Evolutionary conservation across 2,113 vertebrate genomes (phyloP).

Genomic region (Microcebus griseorufus): DNA sequence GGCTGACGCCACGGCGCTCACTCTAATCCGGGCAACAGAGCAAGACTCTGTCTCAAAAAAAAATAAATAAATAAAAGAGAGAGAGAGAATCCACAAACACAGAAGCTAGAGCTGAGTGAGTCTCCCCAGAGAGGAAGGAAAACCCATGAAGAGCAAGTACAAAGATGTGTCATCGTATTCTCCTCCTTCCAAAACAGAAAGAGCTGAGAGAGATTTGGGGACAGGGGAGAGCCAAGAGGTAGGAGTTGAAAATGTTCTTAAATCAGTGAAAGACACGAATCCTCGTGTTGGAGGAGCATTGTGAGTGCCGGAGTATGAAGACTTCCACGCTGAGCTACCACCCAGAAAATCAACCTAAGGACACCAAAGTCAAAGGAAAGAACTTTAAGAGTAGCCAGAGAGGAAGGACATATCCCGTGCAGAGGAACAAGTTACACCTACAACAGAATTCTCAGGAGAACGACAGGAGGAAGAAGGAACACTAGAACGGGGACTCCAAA

Average conservation of each 20-base stretch:
- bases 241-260: accelerated
- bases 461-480: not conserved
- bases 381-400: not conserved
- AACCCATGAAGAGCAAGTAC: not conserved
- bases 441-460: not conserved
- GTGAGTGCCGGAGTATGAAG: accelerated
- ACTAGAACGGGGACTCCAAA: not conserved
- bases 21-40: too few relatives aligned
- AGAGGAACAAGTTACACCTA: not conserved
- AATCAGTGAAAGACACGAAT: not conserved
- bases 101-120: not conserved
- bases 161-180: accelerated
- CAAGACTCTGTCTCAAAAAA: too few relatives aligned
- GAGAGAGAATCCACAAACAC: not conserved
- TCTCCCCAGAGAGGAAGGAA: not conserved
- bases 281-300: accelerated
- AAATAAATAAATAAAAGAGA: too few relatives aligned
- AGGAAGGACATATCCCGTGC: accelerated
- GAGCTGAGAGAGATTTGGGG: too few relatives aligned
- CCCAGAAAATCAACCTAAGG: accelerated
- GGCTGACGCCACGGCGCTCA: too few relatives aligned
- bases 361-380: too few relatives aligned
- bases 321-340: accelerated
- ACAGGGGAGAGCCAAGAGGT: too few relatives aligned
- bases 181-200: not conserved